A percentile compares a stretch with the other conserved stretches of the same genome.
phyloP scores from a whole-genome alignment of 2,113 vertebrate genomes.

The Dendropsophus ebraccatus region DNA sequence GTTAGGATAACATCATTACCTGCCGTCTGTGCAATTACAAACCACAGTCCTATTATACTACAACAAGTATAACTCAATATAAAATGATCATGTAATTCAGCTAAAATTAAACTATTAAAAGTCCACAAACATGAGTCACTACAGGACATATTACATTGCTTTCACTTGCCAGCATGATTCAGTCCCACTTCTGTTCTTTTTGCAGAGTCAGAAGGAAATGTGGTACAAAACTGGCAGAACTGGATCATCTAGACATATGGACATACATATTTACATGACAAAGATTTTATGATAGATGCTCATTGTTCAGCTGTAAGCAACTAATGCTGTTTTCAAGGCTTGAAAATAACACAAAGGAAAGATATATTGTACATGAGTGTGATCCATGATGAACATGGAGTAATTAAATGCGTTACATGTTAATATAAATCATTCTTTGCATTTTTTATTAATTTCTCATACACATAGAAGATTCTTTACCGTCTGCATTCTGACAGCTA shows the following conservation, averaged over 20 bases:
- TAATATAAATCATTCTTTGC: too few species aligned
- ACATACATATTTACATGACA: slow-evolving; percentile 18
- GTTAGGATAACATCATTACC: background rate
- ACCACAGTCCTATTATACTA: background rate
- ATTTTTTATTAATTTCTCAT: too few species aligned
- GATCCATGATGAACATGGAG: too few species aligned
- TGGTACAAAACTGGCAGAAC: slow-evolving; percentile 25
- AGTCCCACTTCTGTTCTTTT: slow-evolving; percentile 45
- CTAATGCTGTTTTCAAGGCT: background rate
- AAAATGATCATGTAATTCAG: background rate
- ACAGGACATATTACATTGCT: slow-evolving; percentile 13
- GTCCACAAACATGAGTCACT: slow-evolving; percentile 9
- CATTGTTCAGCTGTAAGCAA: background rate
- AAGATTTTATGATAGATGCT: background rate
- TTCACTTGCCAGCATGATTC: slow-evolving; percentile 43
- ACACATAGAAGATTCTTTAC: too few species aligned
- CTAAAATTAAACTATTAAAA: background rate
- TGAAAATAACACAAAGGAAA: background rate
- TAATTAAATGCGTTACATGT: too few species aligned
- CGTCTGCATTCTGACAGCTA: too few species aligned
- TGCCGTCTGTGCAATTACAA: background rate
- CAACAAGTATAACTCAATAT: background rate
- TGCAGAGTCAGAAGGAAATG: slow-evolving; percentile 23
- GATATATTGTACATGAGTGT: too few species aligned
- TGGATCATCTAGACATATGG: slow-evolving; percentile 27